These are phyloP conservation scores for Remorina albescens DNA, from an alignment of 2,797 vertebrate species.

Conservation along the genomic window DNA sequence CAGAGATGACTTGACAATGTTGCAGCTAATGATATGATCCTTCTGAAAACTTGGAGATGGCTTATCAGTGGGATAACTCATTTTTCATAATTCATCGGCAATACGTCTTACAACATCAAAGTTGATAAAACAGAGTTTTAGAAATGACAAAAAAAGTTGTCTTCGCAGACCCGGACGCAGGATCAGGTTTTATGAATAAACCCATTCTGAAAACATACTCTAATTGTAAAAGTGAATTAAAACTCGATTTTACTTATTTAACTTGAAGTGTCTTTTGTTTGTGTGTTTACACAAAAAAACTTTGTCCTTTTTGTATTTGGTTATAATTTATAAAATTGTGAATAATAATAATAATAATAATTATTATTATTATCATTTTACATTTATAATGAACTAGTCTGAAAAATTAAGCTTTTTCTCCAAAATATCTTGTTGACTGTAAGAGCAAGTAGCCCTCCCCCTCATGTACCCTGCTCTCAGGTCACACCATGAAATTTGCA, in stretches of 20 bases:
- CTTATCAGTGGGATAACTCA: not conserved
- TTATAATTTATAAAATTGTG: too few species aligned
- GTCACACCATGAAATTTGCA: too few species aligned
- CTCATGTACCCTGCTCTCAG: not conserved
- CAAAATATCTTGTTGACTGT: not conserved
- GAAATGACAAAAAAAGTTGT: not conserved
- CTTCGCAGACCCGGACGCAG: not conserved
- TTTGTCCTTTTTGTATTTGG: too few species aligned
- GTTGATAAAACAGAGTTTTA: not conserved
- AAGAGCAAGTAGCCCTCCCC: not conserved
- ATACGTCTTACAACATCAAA: slow-evolving; percentile 1
- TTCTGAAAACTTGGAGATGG: slow-evolving; percentile 5
- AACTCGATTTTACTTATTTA: not conserved
- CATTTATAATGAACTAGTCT: not conserved
- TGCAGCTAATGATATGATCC: not conserved
- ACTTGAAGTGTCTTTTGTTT: not conserved
- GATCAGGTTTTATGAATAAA: not conserved
- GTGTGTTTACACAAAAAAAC: too few species aligned
- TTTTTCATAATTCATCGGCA: slow-evolving; percentile 1
- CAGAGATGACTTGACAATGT: slow-evolving; percentile 5
- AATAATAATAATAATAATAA: too few species aligned
- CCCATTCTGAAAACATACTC: slow-evolving; percentile 2
- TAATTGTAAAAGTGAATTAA: not conserved
- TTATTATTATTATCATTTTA: not conserved
- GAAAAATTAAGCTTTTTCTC: not conserved